Evolutionary conservation across 2,113 vertebrate genomes (phyloP), one percentile per base, ranked within the genome.

Genomic region (Amazona guildingii): DNA sequence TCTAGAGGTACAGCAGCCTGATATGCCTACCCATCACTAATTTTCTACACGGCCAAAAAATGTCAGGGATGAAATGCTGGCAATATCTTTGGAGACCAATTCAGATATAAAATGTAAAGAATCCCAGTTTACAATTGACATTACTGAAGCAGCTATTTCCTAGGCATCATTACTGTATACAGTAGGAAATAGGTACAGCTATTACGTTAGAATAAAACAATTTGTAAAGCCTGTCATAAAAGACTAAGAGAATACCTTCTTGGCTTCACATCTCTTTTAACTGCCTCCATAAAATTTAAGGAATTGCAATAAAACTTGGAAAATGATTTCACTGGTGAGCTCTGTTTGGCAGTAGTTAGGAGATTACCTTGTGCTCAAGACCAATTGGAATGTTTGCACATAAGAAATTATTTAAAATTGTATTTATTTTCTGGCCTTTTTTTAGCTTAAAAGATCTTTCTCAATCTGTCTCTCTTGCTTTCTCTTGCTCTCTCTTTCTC

Each of bases 211-310:
- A 97, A 94, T 95, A 96, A 97, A 97, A 95, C 69, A 83, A 92
- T 97, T 96, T 97, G 75, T 28, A 55, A 96, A 43, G 49, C 54
- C 57, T 97, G 68, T 95, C 86, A 92, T 81, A 95, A 92, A 95
- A 96, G 67, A 46, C 73, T 93, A 85, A 88, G 76, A 95, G 85
- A 97, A 96, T 96, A 92, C 59, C 83, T 83, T 94, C 90, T 90
- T 89, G 97, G 93, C 87, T 90, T 93, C 87, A 52, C 63, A 93
- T 96, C 33, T 81, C 55, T 96, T 95, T 97, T 96, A 97, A 96
- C 78, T 79, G 79, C 70, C 69, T 94, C 84, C 84, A 96, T 98
- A 97, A 98, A 98, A 98, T 92, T 95, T 97, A 98, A 97, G 94
- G 70, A 93, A 96, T 97, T 90, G 91, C 80, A 85, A 78, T 96